A percentile compares a stretch with the other conserved stretches of the same genome.
Evolutionary conservation across 2,888 invertebrate species (phyloP).

Genomic region (Coronaproctus castanopsis): DNA sequence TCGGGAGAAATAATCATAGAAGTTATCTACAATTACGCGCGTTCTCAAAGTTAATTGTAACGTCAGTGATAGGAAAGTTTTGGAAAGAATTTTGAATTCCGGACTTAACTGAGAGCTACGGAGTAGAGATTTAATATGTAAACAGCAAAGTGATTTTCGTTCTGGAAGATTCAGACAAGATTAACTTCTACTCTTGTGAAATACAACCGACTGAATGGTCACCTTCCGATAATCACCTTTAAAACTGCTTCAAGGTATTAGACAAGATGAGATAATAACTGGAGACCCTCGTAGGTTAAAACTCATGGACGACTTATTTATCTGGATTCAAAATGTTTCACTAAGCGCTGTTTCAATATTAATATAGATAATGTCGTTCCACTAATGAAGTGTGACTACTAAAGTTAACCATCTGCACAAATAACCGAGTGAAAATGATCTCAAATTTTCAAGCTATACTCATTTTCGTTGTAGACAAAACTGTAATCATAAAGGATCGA

Average conservation of each 20-base stretch:
- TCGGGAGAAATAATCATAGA: not conserved
- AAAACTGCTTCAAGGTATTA: not conserved
- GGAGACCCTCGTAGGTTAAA: too few relatives aligned
- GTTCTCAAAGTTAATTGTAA: not conserved
- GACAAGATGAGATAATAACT: not conserved
- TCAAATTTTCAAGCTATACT: too few relatives aligned
- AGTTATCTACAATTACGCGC: not conserved
- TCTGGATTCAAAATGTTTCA: too few relatives aligned
- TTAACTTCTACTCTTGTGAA: not conserved
- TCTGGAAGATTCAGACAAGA: not conserved
- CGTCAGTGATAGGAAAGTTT: not conserved
- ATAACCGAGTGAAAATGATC: too few relatives aligned
- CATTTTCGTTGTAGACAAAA: too few relatives aligned
- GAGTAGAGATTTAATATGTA: not conserved
- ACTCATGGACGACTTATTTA: too few relatives aligned
- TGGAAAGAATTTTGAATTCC: not conserved
- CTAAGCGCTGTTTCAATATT: too few relatives aligned
- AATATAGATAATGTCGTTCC: too few relatives aligned
- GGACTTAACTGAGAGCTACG: not conserved
- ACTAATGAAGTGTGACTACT: too few relatives aligned
- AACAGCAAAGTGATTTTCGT: not conserved
- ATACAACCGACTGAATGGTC: not conserved
- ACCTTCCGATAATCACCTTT: not conserved
- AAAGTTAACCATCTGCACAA: too few relatives aligned
- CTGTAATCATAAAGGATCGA: too few relatives aligned